Evolutionary conservation across 92 coral and sea anemone genomes (phyloP), one percentile per base, ranked within the genome.

Genomic region (Phenganax subtilis): DNA sequence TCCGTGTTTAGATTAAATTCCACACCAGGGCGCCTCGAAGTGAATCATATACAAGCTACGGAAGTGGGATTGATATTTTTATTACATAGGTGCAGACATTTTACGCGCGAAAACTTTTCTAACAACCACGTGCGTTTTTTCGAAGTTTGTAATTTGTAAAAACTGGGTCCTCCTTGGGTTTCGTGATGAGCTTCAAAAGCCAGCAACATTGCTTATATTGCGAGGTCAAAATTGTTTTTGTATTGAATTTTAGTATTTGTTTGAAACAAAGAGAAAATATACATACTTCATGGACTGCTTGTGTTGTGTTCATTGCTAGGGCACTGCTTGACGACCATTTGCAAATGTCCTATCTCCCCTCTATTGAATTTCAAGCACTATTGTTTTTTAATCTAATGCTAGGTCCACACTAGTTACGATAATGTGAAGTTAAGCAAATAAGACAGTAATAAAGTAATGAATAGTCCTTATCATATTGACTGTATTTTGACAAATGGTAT

Each of bases 11-110:
- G 73, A 68, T 68, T 0, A 68, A 68, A 68, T 68, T 30, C 73
- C 73, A 29, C 73, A 68, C 11, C 73, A 68, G 73, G 73, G 73
- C 73, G 73, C 9, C 73, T 68, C 16, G 16, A 68, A 29, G 73
- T 68, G 10, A 30, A 7, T 51, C 12, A 1, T 12, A 68, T 4
- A n/a, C 16, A 37, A 68, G 30, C 47, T 66, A 61, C 67, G 67
- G 67, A 61, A 66, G 37, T 64, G 70, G 70, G 37, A 3, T 7
- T 1, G 12, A 2, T 30, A 0, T 30, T 64, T 64, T 20, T 37
- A 37, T 37, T 5, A 37, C 47, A 20, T 20, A n/a, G 37, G 70
- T 64, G 37, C 3, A 64, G 7, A n/a, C 27, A 20, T 20, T 64
- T 64, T 64, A 20, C 47, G 12, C 70, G 70, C 37, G 68, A 62